Base-by-base conservation (phyloP, 2,888 invertebrate genomes). In the Peribatodes rhomboidaria region DNA sequence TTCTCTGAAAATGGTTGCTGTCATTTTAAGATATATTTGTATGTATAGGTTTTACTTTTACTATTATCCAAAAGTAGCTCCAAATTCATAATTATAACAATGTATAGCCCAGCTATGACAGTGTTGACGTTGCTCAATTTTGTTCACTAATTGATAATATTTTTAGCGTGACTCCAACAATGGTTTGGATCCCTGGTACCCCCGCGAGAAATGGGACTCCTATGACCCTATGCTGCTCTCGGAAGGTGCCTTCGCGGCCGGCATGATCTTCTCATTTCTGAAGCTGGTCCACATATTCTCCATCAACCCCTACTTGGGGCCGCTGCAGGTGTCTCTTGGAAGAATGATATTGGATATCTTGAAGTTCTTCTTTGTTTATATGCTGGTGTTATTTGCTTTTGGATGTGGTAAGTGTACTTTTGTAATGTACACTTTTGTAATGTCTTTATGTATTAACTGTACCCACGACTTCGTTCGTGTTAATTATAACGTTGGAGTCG, bases 261-360 rank as follows among this genome's bases (percentile, higher is more conserved):
- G 98, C 74, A 99, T 99, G 97, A 98, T 99, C 79, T 98, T 98
- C 89, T 98, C 98, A 68, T 98, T 98, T 80, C 94, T 99, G 63
- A 99, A 99, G 87, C 94, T 99, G 80, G 98, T 99, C 18, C 98
- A 99, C 87, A 98, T 99, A 83, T 99, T 99, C 94, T 98, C 98
- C 68, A 98, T 99, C 70, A 99, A 98, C 91, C 99, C 99, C 0
- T 98, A 99, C 87, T 94, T 99, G 75, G 99, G 99, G 68, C 99
- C 99, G 0, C 92, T 94, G 50, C 99, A 99, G 90, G 98, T 99
- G 58, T 99, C 99, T 0, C 92, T 99, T 14, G 99, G 99, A 56
- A 94, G 98, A 79, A 98, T 98, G 99, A 97, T 98, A 59, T 95
- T 98, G 79, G 99, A 99, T 84, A 98, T 99, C 71, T 95, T 99